Percentiles rank a stretch among this genome's conserved stretches.
phyloP scores from a whole-genome alignment of 2,888 invertebrate genomes.

The Acanthosepion esculentum region DNA sequence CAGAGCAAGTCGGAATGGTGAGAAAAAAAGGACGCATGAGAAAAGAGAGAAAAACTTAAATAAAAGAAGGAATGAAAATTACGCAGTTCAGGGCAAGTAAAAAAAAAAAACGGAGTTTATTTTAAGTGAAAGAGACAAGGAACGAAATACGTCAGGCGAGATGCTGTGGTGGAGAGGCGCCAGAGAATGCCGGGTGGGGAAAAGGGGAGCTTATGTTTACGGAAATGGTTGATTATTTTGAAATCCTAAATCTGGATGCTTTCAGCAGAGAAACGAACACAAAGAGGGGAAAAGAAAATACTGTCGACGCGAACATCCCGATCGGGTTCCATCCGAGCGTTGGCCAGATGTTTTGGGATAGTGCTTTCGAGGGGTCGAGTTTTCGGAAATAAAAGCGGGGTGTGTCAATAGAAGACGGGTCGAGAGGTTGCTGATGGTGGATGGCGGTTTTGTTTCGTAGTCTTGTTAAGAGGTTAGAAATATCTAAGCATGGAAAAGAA shows the following conservation, averaged over 20 bases:
- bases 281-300: slow-evolving; percentile 3
- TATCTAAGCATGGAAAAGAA: not conserved
- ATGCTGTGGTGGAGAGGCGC: not conserved
- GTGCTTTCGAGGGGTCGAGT: not conserved
- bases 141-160: not conserved
- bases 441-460: not conserved
- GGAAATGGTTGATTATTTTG: slow-evolving; percentile 22
- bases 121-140: not conserved
- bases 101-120: not conserved
- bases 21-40: no score
- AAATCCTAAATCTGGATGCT: not conserved
- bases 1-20: no score
- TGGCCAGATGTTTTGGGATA: slow-evolving; percentile 20
- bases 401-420: not conserved
- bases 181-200: not conserved
- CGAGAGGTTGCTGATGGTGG: not conserved
- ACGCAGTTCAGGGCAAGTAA: not conserved
- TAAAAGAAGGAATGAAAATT: not conserved
- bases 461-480: not conserved
- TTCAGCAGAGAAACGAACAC: not conserved
- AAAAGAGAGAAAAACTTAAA: not conserved
- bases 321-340: not conserved
- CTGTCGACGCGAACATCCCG: not conserved
- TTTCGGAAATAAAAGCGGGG: not conserved
- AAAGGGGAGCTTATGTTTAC: not conserved